A percentile compares a stretch with the other conserved stretches of the same genome.
phyloP scores from a whole-genome alignment of 2,797 vertebrate genomes.

The Gymnothorax javanicus region DNA sequence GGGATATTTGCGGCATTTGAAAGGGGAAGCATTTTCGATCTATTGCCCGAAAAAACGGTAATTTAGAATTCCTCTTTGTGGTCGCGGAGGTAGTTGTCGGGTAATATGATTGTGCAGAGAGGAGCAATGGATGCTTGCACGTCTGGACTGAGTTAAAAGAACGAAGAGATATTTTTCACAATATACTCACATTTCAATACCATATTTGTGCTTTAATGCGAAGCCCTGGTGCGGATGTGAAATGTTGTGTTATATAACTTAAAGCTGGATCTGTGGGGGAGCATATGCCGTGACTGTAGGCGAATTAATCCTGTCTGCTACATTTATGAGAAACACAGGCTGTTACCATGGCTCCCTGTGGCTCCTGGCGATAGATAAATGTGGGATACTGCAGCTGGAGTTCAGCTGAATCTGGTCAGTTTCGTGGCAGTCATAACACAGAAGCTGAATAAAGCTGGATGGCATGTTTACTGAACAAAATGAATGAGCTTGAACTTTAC shows the following conservation, averaged over 20 bases:
- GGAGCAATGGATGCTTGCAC: neutral
- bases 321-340: constrained; percentile 4
- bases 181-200: neutral
- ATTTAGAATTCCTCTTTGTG: neutral
- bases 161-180: neutral
- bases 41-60: neutral
- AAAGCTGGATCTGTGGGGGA: neutral
- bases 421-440: neutral
- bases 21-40: neutral
- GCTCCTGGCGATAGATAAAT: neutral
- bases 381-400: neutral
- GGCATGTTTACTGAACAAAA: neutral
- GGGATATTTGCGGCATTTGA: neutral
- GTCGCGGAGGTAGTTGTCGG: neutral
- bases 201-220: neutral
- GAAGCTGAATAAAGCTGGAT: neutral
- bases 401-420: neutral
- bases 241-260: neutral
- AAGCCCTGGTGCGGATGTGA: neutral
- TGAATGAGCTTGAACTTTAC: neutral
- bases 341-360: constrained; percentile 20
- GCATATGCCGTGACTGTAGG: neutral
- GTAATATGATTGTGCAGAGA: neutral
- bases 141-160: neutral
- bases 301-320: neutral